Conservation (phyloP, 2,797 vertebrate genomes). For the Lepus townsendii region DNA sequence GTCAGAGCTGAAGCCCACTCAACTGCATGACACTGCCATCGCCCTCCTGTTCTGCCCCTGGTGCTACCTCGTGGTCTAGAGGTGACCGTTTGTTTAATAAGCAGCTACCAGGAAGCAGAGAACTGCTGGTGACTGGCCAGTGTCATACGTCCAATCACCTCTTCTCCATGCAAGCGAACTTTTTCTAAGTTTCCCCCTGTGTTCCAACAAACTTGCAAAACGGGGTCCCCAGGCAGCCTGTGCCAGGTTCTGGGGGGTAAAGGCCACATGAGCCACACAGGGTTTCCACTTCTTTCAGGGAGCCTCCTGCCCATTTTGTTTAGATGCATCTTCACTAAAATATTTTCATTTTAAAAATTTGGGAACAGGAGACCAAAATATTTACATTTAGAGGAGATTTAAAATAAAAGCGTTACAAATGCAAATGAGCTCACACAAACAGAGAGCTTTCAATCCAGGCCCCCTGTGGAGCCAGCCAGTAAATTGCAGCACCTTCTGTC, state of each 20-base stretch:
- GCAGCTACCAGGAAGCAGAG: background rate
- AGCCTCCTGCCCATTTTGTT: background rate
- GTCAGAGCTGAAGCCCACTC: background rate
- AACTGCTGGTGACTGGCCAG: background rate
- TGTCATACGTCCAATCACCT: background rate
- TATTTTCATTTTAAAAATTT: slow-evolving; percentile 51
- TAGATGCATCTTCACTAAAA: background rate
- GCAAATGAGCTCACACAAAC: slow-evolving; percentile 72
- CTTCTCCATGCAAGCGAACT: background rate
- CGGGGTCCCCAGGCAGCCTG: background rate
- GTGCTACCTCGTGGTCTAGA: background rate
- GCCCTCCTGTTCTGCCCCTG: background rate
- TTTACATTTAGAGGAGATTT: slow-evolving; percentile 74
- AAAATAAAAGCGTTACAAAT: slow-evolving; percentile 79
- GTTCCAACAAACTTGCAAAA: background rate
- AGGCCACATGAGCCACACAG: no score
- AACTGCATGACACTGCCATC: no score
- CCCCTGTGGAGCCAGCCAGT: slow-evolving; percentile 64
- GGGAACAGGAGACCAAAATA: slow-evolving; percentile 56
- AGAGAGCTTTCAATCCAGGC: slow-evolving; percentile 59
- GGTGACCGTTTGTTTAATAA: background rate
- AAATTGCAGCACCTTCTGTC: slow-evolving; percentile 78
- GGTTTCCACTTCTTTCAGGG: background rate
- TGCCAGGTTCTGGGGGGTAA: background rate
- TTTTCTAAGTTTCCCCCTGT: slow-evolving; percentile 10